These are phyloP conservation scores for Thymelicus lineola DNA, from an alignment of 2,888 invertebrate genomes.

Conservation along the genomic window DNA sequence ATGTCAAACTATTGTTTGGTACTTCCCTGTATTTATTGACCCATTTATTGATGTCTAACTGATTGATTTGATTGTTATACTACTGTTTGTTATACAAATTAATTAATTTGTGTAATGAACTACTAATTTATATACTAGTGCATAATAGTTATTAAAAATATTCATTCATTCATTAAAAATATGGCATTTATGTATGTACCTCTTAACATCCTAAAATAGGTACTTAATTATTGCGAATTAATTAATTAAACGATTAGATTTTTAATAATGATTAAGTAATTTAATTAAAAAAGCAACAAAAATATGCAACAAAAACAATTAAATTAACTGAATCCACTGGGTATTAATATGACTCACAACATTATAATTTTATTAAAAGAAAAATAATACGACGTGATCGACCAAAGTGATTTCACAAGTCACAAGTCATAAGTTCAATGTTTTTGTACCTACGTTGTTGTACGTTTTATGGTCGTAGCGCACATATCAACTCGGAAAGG, in stretches of 20 bases:
- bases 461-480: no score
- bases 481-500: no score
- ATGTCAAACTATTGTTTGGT: conserved; percentile 35
- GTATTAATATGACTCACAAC: neutral
- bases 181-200: no score
- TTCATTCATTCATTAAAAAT: no score
- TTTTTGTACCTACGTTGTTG: no score
- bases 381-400: neutral
- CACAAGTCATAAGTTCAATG: no score
- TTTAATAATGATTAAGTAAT: neutral
- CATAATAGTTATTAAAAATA: neutral
- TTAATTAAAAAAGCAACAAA: neutral
- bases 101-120: no score
- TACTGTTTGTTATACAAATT: neutral
- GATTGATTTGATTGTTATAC: conserved; percentile 16
- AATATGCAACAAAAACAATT: neutral
- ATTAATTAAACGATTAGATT: no score
- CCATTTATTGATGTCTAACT: conserved; percentile 30
- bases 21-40: conserved; percentile 35
- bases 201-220: no score
- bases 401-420: no score
- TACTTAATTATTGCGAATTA: no score
- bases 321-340: neutral
- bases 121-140: conserved; percentile 5
- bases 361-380: neutral